A percentile compares a stretch with the other conserved stretches of the same genome.
These are phyloP conservation scores for Siphlonurus alternatus DNA, from an alignment of 2,888 invertebrate species.

Conservation along the genomic window DNA sequence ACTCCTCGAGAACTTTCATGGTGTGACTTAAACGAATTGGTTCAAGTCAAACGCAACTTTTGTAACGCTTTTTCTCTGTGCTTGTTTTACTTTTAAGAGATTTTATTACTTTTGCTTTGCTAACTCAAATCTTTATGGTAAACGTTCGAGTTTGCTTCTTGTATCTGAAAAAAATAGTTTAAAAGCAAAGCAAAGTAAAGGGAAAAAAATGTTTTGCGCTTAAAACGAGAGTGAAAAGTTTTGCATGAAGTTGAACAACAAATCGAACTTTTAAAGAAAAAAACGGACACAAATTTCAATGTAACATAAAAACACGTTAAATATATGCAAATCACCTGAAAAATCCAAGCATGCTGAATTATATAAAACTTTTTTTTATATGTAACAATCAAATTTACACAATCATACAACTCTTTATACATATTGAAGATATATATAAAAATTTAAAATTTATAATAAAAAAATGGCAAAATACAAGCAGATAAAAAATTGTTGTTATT, in stretches of 20 bases:
- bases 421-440: no score
- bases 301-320: not conserved
- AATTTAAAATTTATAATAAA: no score
- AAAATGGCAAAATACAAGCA: not conserved
- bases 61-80: not conserved
- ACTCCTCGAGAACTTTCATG: not conserved
- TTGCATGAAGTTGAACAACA: not conserved
- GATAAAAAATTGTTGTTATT: not conserved
- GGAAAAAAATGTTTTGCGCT: not conserved
- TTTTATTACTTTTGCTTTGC: not conserved
- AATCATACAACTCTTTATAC: no score
- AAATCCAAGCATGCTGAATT: not conserved
- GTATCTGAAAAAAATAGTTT: not conserved
- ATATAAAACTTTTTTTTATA: not conserved
- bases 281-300: not conserved
- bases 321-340: not conserved
- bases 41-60: not conserved
- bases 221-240: not conserved
- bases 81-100: not conserved
- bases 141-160: not conserved
- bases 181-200: not conserved
- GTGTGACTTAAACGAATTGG: not conserved
- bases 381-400: no score
- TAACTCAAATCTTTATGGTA: not conserved
- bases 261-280: not conserved